Base-by-base conservation (phyloP, 2,888 invertebrate genomes). In the Synanthedon andrenaeformis region DNA sequence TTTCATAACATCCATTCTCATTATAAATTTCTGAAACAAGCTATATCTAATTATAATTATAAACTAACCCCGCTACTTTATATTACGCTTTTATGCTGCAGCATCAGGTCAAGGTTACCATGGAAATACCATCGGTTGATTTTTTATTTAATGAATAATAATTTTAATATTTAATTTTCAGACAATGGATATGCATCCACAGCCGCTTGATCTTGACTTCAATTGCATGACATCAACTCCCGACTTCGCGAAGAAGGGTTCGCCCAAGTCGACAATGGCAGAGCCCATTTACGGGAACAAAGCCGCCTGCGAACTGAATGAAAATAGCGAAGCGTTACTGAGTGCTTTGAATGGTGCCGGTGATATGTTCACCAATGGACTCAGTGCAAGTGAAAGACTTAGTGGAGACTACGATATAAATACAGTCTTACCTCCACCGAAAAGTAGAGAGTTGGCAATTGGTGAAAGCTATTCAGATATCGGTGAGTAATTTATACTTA, bases 381-480 rank as follows among this genome's bases (percentile, higher is more conserved):
- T 85, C 17, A 76, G 66, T 55, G 64, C 74, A 14, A 61, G 72
- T 1, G 88, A 86, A 8, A 72, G 88, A 55, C 67, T 87, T 51
- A 87, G 87, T 53, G 88, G 87, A 1, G 88, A 88, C 63, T 88
- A 88, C 59, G 88, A 88, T 57, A 86, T 87, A 51, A 84, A 86
- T 59, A 79, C 74, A 11, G 87, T 88, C 2, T 65, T 89, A 57
- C 88, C 88, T 11, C 87, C 88, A 53, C 88, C 88, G 4, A 88
- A 88, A 62, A 85, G 72, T 56, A 67, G 88, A 52, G 88, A 89
- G 64, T 64, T 88, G n/a, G 88, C 88, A 3, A 88, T 89, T 54
- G 88, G 88, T 49, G 88, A 89, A 63, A 88, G 88, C 66, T 88
- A 88, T 66, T 87, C 88, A 3, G 88, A 88, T 74, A 86, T 89